A percentile compares a stretch with the other conserved stretches of the same genome.
phyloP scores from a whole-genome alignment of 1,140 invertebrate species.

The Ceratitis capitata region DNA sequence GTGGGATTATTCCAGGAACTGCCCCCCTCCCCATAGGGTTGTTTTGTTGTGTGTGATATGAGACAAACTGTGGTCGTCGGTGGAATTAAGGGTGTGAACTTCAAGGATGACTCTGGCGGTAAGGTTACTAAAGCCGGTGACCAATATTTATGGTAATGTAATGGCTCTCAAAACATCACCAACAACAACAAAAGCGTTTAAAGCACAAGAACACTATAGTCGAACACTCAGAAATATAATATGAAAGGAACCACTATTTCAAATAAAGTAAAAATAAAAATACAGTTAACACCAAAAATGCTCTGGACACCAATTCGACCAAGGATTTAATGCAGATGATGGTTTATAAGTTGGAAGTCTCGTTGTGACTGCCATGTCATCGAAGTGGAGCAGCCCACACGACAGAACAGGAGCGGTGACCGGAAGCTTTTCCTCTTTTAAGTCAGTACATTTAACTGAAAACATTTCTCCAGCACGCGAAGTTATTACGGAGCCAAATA shows the following conservation, averaged over 20 bases:
- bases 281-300: too few species aligned
- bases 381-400: too few species aligned
- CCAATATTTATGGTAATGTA: constrained; percentile 46
- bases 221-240: constrained; percentile 43
- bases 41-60: constrained; percentile 99
- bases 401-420: too few species aligned
- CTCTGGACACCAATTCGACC: too few species aligned
- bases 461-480: too few species aligned
- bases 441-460: too few species aligned
- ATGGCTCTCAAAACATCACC: constrained; percentile 45
- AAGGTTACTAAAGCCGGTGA: constrained; percentile 93
- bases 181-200: constrained; percentile 37
- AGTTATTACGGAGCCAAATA: too few species aligned
- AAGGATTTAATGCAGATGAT: too few species aligned
- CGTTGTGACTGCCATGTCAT: too few species aligned
- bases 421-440: too few species aligned
- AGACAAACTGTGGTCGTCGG: constrained; percentile 98
- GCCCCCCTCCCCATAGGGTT: constrained; percentile 93
- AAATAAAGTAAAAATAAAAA: constrained; percentile 42
- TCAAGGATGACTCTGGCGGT: constrained; percentile 82
- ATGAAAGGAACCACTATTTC: constrained; percentile 40
- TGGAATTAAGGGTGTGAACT: constrained; percentile 92
- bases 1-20: constrained; percentile 97
- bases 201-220: constrained; percentile 51
- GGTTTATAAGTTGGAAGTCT: too few species aligned